These are phyloP conservation scores for Drymodes brunneopygia DNA, from an alignment of 2,113 vertebrate genomes.

Conservation along the genomic window DNA sequence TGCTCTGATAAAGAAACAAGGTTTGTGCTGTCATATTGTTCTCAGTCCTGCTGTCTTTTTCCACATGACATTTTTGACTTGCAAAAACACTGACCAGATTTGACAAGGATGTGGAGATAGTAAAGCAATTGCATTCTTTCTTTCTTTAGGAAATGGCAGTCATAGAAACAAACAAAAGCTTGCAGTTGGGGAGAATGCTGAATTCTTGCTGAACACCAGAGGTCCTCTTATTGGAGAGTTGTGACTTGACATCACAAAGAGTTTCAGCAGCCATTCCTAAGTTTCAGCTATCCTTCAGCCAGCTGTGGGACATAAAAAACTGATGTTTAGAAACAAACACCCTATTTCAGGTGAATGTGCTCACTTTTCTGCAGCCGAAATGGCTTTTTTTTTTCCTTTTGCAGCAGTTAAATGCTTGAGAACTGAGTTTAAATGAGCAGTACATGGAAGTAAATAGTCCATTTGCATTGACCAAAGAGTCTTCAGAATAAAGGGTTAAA, in stretches of 20 bases:
- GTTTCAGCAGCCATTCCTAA: background rate
- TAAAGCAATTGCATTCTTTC: background rate
- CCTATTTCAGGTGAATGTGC: background rate
- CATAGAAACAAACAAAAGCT: background rate
- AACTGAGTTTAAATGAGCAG: background rate
- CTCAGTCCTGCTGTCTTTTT: background rate
- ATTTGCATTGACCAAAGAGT: background rate
- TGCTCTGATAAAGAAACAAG: background rate
- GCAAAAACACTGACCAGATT: background rate
- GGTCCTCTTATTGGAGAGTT: background rate
- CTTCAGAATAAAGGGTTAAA: background rate
- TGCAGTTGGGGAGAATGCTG: background rate
- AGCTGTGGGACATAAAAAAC: background rate
- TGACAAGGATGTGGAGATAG: background rate
- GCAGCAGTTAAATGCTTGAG: background rate
- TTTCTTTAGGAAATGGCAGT: background rate
- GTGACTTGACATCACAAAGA: background rate
- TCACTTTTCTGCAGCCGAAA: background rate
- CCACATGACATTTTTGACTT: background rate
- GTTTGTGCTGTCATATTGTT: accelerated
- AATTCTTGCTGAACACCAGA: background rate
- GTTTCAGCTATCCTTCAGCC: background rate
- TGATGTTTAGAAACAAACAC: background rate
- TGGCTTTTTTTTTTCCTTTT: background rate
- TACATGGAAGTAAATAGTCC: background rate